phyloP scores from a whole-genome alignment of 2,113 vertebrate species.

The Emydura subglobosa region DNA sequence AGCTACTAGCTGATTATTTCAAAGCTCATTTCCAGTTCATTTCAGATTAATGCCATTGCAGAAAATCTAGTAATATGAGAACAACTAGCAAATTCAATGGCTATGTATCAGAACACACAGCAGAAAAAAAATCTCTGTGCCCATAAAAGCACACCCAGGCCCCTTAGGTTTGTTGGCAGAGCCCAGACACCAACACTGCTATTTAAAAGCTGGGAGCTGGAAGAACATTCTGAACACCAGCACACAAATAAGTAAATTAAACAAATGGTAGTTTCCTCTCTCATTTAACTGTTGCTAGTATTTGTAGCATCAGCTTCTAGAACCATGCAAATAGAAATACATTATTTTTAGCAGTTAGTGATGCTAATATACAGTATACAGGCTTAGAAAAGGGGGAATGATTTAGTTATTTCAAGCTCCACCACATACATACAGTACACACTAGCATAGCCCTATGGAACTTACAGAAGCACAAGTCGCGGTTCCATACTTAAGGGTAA shows the following conservation, averaged over 20 bases:
- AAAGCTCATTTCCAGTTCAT: constrained; percentile 50
- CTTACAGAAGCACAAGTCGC: neutral
- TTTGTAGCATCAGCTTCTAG: constrained; percentile 18
- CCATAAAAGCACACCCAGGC: constrained; percentile 60
- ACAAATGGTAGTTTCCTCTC: constrained; percentile 28
- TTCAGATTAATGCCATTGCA: constrained; percentile 5
- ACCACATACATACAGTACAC: accelerated
- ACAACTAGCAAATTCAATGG: constrained; percentile 30
- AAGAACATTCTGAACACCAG: constrained; percentile 47
- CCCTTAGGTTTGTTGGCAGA: constrained; percentile 7
- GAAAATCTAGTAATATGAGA: constrained; percentile 47
- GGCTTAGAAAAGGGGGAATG: neutral
- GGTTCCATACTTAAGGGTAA: neutral
- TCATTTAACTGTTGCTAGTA: constrained; percentile 13
- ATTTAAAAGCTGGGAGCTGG: constrained; percentile 32
- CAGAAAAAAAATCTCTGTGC: constrained; percentile 49
- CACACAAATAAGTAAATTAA: constrained; percentile 50
- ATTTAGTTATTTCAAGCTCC: accelerated
- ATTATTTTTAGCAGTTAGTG: neutral
- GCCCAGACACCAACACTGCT: constrained; percentile 54
- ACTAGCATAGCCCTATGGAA: neutral
- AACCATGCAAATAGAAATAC: neutral
- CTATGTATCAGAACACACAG: constrained; percentile 54
- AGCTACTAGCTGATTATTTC: constrained; percentile 45
- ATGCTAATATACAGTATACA: neutral